These are phyloP conservation scores for Pteronura brasiliensis DNA, from an alignment of 2,113 vertebrate genomes.

Conservation along the genomic window DNA sequence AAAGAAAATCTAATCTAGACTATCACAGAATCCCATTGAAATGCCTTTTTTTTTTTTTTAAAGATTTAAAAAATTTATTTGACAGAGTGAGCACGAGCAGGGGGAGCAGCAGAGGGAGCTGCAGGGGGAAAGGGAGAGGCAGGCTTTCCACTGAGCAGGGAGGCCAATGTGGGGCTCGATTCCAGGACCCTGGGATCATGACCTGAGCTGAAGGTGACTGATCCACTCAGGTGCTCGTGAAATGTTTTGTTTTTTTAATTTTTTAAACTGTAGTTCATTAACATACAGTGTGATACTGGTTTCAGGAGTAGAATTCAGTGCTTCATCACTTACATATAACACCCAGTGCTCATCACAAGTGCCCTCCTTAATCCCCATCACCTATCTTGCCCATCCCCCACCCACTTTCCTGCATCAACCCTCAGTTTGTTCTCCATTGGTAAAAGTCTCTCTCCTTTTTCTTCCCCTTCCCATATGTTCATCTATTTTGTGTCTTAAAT, in stretches of 20 bases:
- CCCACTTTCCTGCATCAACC: background rate
- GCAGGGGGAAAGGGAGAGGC: background rate
- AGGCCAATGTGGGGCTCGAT: background rate
- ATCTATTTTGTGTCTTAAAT: background rate
- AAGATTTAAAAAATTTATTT: background rate
- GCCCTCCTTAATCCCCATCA: background rate
- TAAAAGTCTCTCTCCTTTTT: background rate
- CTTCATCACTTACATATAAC: background rate
- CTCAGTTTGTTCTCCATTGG: background rate
- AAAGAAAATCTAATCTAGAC: background rate
- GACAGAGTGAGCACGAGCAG: background rate
- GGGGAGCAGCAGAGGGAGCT: background rate
- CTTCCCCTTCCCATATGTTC: background rate
- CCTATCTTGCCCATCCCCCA: background rate
- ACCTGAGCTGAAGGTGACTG: background rate
- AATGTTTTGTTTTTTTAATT: background rate
- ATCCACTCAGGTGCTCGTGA: background rate
- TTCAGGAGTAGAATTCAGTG: background rate
- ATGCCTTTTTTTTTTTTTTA: background rate
- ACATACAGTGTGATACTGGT: background rate
- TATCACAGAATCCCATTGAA: background rate
- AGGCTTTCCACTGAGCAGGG: background rate
- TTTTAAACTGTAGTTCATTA: background rate
- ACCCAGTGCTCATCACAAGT: background rate
- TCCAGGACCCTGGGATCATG: background rate